Evolutionary conservation across 2,888 invertebrate species (phyloP).

Genomic region (Ferrisia virgata): DNA sequence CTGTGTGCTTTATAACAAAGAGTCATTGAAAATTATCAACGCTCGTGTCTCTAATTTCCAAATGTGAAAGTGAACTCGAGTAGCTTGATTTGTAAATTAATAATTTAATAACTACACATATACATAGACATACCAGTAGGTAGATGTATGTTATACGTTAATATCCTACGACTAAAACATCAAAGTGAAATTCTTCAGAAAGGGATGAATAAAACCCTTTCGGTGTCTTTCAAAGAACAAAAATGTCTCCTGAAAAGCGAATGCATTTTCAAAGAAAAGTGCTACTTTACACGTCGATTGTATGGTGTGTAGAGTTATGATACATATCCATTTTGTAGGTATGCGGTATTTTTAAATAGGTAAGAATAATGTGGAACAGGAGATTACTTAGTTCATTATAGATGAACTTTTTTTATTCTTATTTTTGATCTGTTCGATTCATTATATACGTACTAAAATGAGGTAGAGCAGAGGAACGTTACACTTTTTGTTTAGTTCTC

Average conservation of each 20-base stretch:
- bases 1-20: not conserved
- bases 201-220: not conserved
- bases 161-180: not conserved
- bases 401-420: too few species aligned
- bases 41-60: not conserved
- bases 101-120: not conserved
- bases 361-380: too few species aligned
- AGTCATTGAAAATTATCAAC: not conserved
- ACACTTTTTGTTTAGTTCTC: too few species aligned
- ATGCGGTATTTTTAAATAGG: too few species aligned
- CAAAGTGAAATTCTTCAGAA: not conserved
- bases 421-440: too few species aligned
- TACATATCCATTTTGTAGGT: too few species aligned
- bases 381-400: too few species aligned
- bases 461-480: too few species aligned
- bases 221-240: not conserved
- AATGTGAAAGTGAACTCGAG: not conserved
- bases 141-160: not conserved
- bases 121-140: too few species aligned
- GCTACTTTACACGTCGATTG: not conserved
- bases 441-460: too few species aligned
- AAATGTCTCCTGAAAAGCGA: not conserved
- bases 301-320: too few species aligned
- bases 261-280: not conserved
- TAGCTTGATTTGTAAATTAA: not conserved